Percentiles rank a stretch among this genome's conserved stretches.
phyloP scores from a whole-genome alignment of 2,888 invertebrate genomes.

The Beris morrisii region DNA sequence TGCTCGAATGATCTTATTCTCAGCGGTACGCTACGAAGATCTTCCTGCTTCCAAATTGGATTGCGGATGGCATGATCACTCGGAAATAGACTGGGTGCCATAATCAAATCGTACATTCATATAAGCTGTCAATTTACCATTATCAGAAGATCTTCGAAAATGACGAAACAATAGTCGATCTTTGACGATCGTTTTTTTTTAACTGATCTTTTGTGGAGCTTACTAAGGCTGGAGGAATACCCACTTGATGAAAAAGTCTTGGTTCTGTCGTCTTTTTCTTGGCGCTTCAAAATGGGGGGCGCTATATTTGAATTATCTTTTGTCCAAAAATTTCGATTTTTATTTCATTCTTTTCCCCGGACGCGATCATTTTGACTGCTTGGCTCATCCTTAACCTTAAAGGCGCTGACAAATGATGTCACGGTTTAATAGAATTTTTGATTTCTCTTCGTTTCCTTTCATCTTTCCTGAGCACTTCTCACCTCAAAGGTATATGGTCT shows the following conservation, averaged over 20 bases:
- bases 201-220: too few relatives aligned
- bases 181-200: not conserved
- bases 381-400: not conserved
- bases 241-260: not conserved
- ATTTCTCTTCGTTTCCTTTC: conserved; percentile 22
- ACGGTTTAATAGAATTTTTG: conserved; percentile 37
- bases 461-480: not conserved
- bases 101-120: conserved; percentile 16
- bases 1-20: conserved; percentile 29
- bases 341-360: not conserved
- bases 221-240: too few relatives aligned
- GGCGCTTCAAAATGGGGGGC: too few relatives aligned
- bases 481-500: conserved; percentile 4
- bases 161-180: too few relatives aligned
- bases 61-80: conserved; percentile 23
- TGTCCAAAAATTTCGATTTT: not conserved
- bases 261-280: not conserved
- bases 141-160: not conserved
- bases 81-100: conserved; percentile 11
- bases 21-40: conserved; percentile 10
- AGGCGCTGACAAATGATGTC: conserved; percentile 37
- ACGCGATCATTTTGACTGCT: conserved; percentile 2
- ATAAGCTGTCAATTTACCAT: conserved; percentile 8
- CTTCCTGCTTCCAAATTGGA: conserved; percentile 30
- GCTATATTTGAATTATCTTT: too few relatives aligned